Evolutionary conservation across 2,888 invertebrate genomes (phyloP), one percentile per base, ranked within the genome.

Genomic region (Siphlonurus alternatus): DNA sequence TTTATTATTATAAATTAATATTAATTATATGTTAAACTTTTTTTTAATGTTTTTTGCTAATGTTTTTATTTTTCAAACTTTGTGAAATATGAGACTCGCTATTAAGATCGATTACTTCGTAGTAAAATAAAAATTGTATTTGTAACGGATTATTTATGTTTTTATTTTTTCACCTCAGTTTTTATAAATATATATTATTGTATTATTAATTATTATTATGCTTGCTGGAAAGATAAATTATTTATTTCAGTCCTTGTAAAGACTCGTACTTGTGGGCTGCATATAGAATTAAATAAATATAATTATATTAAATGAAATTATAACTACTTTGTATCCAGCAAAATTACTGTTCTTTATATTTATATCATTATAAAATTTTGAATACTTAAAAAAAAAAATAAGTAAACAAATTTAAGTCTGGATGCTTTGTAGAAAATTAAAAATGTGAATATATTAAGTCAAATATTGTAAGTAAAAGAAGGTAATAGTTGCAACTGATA

Each of bases 1-100:
- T 67, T 69, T 68, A 68, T 67, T 69, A 67, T 68, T 68, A 68
- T 69, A 68, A 68, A 67, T 68, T 67, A 67, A 69, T 68, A 67
- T 10, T 38, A 38, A 38, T 38, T 38, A 38, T n/a, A n/a, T 38
- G 38, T 38, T 38, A 38, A 38, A 10, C 15, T 38, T 38, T 38
- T 38, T 38, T 38, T 38, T 15, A 38, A 10, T 5, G 5, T 38
- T 38, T 38, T 38, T 38, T 38, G 38, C 38, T 38, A 15, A 38
- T 38, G 38, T 38, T 67, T 68, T 69, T 63, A 68, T 68, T 69
- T 68, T 68, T 68, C 67, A 68, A 67, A 69, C 68, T 69, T 69
- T 68, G 38, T 38, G 38, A 38, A 38, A 10, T 38, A 38, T 38
- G 38, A 38, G 38, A 38, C 38, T 38, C 38, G 15, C 38, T 38